Conservation (phyloP, 2,113 vertebrate genomes). For the Etheostoma spectabile region DNA sequence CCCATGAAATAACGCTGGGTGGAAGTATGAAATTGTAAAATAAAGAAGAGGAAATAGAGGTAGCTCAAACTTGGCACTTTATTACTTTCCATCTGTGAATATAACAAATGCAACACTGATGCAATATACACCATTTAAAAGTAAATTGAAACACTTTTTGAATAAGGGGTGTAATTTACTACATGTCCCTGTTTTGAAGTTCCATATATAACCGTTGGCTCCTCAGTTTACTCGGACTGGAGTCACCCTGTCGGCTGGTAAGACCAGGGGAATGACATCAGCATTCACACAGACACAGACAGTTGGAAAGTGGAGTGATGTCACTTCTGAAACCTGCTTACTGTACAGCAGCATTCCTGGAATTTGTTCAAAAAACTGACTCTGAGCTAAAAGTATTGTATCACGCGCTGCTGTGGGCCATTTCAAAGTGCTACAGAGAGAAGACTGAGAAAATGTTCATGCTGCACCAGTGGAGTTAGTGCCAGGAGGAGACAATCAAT, state of each 20-base stretch:
- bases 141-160: fast-evolving
- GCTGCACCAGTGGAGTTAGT: conserved; percentile 13
- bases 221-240: conserved; percentile 72
- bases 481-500: conserved; percentile 40
- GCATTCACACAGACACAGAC: conserved; percentile 37
- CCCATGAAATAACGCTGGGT: background rate
- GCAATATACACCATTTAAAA: background rate
- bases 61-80: background rate
- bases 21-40: background rate
- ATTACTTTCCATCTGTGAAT: background rate
- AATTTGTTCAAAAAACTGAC: conserved; percentile 59
- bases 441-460: conserved; percentile 14
- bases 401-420: background rate
- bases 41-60: background rate
- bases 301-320: conserved; percentile 11
- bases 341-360: conserved; percentile 44
- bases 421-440: conserved; percentile 9
- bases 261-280: conserved; percentile 71
- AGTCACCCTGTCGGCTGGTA: conserved; percentile 75
- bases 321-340: conserved; percentile 46
- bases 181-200: conserved; percentile 50
- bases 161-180: conserved; percentile 27
- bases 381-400: conserved; percentile 15
- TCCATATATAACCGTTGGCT: conserved; percentile 74
- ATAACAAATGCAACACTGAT: background rate